These are phyloP conservation scores for Drosophila nr. fundita DNA, from an alignment of 2,888 invertebrate species.

Conservation along the genomic window DNA sequence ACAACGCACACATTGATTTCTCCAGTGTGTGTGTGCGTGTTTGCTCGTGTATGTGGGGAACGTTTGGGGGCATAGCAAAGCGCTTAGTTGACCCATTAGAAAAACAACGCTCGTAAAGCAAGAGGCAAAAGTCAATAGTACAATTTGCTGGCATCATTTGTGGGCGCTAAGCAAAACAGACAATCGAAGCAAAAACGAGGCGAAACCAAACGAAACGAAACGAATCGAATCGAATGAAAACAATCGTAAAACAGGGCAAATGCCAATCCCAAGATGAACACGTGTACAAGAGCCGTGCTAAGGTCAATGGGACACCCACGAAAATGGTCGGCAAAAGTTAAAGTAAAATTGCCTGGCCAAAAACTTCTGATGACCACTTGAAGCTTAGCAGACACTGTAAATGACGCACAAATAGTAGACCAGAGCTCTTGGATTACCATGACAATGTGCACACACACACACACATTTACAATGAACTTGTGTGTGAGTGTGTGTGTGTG, in stretches of 20 bases:
- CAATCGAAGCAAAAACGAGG: constrained; percentile 38
- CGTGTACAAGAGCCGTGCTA: constrained; percentile 39
- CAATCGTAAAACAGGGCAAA: constrained; percentile 61
- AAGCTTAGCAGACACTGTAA: constrained; percentile 58
- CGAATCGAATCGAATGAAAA: constrained; percentile 52
- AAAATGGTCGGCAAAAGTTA: constrained; percentile 34
- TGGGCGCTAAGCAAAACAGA: constrained; percentile 69
- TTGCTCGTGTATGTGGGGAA: constrained; percentile 17
- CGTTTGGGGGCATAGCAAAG: constrained; percentile 44
- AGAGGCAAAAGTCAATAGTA: constrained; percentile 66
- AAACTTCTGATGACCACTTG: constrained; percentile 64
- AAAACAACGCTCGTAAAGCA: constrained; percentile 60
- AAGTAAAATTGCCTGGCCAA: constrained; percentile 47
- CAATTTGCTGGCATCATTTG: constrained; percentile 71
- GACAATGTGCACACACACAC: constrained; percentile 49
- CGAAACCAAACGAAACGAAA: constrained; percentile 46
- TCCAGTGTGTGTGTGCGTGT: constrained; percentile 23
- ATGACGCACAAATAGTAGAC: constrained; percentile 55
- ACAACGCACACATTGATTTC: constrained; percentile 34
- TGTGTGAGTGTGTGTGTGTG: constrained; percentile 10
- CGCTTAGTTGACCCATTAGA: constrained; percentile 73
- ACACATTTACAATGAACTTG: neutral
- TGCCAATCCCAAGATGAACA: constrained; percentile 48
- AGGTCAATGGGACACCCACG: constrained; percentile 48
- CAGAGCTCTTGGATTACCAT: constrained; percentile 67